Evolutionary conservation across 92 coral and sea anemone species (phyloP).

Genomic region (Parazoanthus swiftii): DNA sequence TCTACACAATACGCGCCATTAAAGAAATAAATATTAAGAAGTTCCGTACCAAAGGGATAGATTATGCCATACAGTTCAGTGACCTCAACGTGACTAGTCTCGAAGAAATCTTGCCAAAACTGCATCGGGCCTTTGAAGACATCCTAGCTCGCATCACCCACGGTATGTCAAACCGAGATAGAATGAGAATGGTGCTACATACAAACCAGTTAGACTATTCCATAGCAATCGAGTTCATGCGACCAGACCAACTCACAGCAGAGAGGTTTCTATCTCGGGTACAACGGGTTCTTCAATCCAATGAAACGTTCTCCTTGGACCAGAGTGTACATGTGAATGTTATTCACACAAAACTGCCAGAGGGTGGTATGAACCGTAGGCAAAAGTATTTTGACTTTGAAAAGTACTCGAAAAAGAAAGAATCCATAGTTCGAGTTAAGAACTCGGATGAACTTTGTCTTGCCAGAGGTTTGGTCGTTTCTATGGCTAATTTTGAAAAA

Average conservation of each 20-base stretch:
- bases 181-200: slow-evolving; percentile 29
- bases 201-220: slow-evolving; percentile 41
- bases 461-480: slow-evolving; percentile 35
- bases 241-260: slow-evolving; percentile 36
- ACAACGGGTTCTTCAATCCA: slow-evolving; percentile 39
- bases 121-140: slow-evolving; percentile 26
- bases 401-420: slow-evolving; percentile 20
- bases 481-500: slow-evolving; percentile 31
- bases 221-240: slow-evolving; percentile 31
- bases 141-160: slow-evolving; percentile 16
- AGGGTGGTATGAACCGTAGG: slow-evolving; percentile 37
- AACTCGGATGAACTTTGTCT: slow-evolving; percentile 12
- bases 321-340: slow-evolving; percentile 42
- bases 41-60: slow-evolving; percentile 42
- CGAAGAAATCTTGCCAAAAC: slow-evolving; percentile 15
- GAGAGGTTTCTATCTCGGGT: slow-evolving; percentile 39
- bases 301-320: slow-evolving; percentile 34
- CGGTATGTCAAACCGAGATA: slow-evolving; percentile 37
- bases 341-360: slow-evolving; percentile 49
- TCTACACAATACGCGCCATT: not conserved
- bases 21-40: slow-evolving; percentile 33
- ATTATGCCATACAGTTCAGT: slow-evolving; percentile 22
- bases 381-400: slow-evolving; percentile 42
- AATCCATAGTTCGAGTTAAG: not conserved
- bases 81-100: slow-evolving; percentile 13